Conservation (phyloP, 2,888 invertebrate genomes). For the Branchipolynoe longqiensis region DNA sequence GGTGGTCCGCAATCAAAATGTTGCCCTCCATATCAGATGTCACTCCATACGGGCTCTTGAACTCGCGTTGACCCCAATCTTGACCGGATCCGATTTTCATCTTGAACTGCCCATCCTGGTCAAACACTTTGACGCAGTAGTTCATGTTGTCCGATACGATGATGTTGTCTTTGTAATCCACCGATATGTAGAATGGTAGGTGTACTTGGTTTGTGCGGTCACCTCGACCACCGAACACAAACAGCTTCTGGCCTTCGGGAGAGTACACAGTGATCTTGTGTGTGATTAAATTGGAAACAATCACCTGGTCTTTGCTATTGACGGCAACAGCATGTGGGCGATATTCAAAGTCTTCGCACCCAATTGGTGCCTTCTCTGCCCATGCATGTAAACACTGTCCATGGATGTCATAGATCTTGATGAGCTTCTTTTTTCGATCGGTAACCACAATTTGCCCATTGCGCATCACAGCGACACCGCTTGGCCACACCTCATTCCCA, state of each 20-base stretch:
- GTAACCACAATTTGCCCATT: conserved; percentile 63
- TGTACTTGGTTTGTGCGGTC: conserved; percentile 5
- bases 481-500: conserved; percentile 64
- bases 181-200: conserved; percentile 53
- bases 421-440: conserved; percentile 61
- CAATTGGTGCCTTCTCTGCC: conserved; percentile 22
- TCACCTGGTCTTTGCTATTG: conserved; percentile 72
- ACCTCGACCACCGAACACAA: conserved; percentile 51
- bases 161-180: conserved; percentile 57
- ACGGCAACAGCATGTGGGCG: conserved; percentile 74
- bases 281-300: conserved; percentile 76
- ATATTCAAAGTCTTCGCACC: conserved; percentile 70
- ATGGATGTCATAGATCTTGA: conserved; percentile 63
- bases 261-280: conserved; percentile 76
- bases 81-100: conserved; percentile 64
- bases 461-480: conserved; percentile 60
- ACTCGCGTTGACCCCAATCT: conserved; percentile 62
- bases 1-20: conserved; percentile 63
- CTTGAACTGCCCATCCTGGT: conserved; percentile 34
- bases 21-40: conserved; percentile 59
- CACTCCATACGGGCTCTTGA: conserved; percentile 66
- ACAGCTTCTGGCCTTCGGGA: conserved; percentile 59
- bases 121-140: conserved; percentile 55
- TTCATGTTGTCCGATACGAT: conserved; percentile 60
- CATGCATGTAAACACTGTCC: conserved; percentile 58